Base-by-base conservation (phyloP, 2,888 invertebrate genomes). In the Ferrisia virgata region DNA sequence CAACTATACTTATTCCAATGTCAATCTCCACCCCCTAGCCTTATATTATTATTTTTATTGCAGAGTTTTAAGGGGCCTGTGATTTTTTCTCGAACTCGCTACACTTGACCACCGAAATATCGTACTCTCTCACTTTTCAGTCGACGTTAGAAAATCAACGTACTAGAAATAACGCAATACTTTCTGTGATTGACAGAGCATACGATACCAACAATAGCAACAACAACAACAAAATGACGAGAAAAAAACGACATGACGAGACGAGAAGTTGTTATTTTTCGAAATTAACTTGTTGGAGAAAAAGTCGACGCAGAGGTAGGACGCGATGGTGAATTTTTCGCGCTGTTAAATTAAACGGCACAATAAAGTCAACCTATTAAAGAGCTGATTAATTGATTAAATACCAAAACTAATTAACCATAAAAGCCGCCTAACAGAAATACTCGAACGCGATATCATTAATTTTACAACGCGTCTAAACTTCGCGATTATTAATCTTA, bases 341-440 rank as follows among this genome's bases (percentile, higher is more conserved):
- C 47, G 18, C 72, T 36, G 18, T 76, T 36, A 36, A 69, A 76
- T 36, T 76, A 28, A 11, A 76, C 36, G 18, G 18, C 33, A 18
- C 36, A 76, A 76, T 76, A 76, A 76, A 76, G 72, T 28, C 33
- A 76, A 36, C 72, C 53, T 36, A 76, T 76, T 76, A 76, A 76
- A 76, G 36, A 76, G 28, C 36, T 76, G 72, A 36, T 76, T 76
- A 76, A 36, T 76, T 76, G 36, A 76, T 76, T 76, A 76, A 76
- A 76, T 76, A 76, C 72, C 72, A 36, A 76, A 76, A 76, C 72
- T 76, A 76, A 76, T 76, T 76, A 76, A 76, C 72, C 72, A 36
- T 76, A 76, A 76, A 76, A 76, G 72, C 72, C 72, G 28, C 15
- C 72, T 25, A 76, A 76, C 72, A 76, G 72, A 76, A 76, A 36